Base-by-base conservation (phyloP, 2,797 vertebrate species). In the Sebastes matsubarae region DNA sequence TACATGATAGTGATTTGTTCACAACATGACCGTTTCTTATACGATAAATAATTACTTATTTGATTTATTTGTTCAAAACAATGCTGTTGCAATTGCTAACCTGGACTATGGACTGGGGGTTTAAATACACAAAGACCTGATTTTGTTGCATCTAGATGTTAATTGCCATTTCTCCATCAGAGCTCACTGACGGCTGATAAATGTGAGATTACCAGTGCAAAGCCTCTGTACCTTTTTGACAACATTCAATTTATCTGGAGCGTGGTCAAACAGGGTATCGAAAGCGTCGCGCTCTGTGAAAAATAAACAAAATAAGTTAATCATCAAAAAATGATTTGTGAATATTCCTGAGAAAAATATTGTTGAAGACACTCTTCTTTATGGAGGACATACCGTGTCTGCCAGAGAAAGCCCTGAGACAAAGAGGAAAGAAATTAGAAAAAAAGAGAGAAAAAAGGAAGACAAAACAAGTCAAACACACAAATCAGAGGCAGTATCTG, bases 161-260 rank as follows among this genome's bases (percentile, higher is more conserved):
- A 55, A n/a, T 29, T 68, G 27, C 38, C 42, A 54, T 42, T 72
- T 63, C 11, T 27, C 9, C 7, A 3, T 32, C 25, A 20, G 24
- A 63, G 38, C 12, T 27, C 16, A 25, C 25, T 50, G 38, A 32
- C 8, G 8, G 69, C 20, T 13, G 52, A 59, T 64, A 10, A 13
- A 71, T 32, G 9, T 29, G 52, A 16, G 3, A 25, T 10, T 9
- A n/a, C 52, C 11, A 42, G 14, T 10, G 12, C 3, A 22, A 50
- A 67, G 58, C 52, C 32, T 68, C 24, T 1, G 0, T 91, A 99
- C 98, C 98, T 99, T 99, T 93, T 99, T 99, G 82, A 99, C 98
- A 20, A 99, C 98, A 8, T 97, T 99, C 42, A 99, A 97, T 81
- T 99, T 99, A 93, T 99, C 98, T 3, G 98, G 98, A 27, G 98